Evolutionary conservation across 2,797 vertebrate species (phyloP).

Genomic region (Gymnocypris eckloni): DNA sequence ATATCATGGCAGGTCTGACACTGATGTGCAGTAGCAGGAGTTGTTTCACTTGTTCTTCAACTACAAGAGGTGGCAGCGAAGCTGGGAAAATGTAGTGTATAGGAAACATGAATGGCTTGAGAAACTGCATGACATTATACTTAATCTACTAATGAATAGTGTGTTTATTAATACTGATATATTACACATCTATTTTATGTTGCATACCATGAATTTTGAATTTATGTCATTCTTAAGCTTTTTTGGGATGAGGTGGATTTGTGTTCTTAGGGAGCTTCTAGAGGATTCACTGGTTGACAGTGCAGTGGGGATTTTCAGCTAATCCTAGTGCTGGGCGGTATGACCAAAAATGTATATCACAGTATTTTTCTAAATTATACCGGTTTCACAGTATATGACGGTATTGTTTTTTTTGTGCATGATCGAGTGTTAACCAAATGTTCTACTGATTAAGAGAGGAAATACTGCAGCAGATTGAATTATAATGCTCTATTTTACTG

Average conservation of each 20-base stretch:
- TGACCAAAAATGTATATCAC: too few relatives aligned
- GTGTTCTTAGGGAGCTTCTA: not conserved
- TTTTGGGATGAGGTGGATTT: conserved; percentile 14
- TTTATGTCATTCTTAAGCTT: not conserved
- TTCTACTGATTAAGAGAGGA: too few relatives aligned
- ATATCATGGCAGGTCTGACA: conserved; percentile 29
- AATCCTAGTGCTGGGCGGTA: too few relatives aligned
- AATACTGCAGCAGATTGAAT: too few relatives aligned
- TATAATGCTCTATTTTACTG: too few relatives aligned
- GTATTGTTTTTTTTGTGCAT: too few relatives aligned
- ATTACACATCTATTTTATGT: not conserved
- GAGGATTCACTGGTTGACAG: conserved; percentile 32
- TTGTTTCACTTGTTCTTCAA: conserved; percentile 45
- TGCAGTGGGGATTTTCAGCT: not conserved
- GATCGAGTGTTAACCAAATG: too few relatives aligned
- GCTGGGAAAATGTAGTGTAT: not conserved
- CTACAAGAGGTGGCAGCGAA: not conserved
- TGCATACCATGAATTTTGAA: not conserved
- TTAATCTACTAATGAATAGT: not conserved
- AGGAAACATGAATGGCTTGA: not conserved
- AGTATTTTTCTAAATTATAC: too few relatives aligned
- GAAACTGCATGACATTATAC: not conserved
- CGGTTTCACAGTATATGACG: too few relatives aligned
- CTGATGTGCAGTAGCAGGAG: conserved; percentile 20
- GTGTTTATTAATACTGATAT: not conserved